Evolutionary conservation across 2,113 vertebrate genomes (phyloP), one percentile per base, ranked within the genome.

Genomic region (Noctilio leporinus): DNA sequence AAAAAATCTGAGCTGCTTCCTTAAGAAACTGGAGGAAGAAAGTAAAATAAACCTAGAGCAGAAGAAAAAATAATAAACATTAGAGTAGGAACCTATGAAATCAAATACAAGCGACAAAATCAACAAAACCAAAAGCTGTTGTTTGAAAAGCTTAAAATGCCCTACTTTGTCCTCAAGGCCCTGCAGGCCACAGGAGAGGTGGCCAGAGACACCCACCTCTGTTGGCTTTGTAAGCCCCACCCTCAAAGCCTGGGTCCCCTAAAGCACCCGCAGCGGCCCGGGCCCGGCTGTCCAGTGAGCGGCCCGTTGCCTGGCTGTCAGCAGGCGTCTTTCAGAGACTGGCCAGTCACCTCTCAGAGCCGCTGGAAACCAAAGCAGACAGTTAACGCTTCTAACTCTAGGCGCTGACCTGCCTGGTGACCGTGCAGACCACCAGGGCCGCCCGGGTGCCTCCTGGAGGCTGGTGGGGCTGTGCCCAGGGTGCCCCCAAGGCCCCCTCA

Each of bases 401-500:
- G 73, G 82, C 83, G 91, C 43, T 55, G n/a, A 81, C 70, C 90
- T 51, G 65, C 53, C 19, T 45, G 16, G 40, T 59, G 84, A 91
- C 82, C n/a, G 35, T 17, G 49, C 2, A 93, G 86, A 87, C 64
- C 57, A 57, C 64, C 35, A 24, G 12, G 55, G 22, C 35, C 2
- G 20, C 8, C 40, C 72, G n/a, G n/a, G 17, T 6, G 64, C n/a
- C n/a, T n/a, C 1, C 87, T 86, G 88, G 95, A 1, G 1, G 72
- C 19, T 65, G 8, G 82, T 62, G 75, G 95, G 88, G 80, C 62
- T 0, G 45, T 33, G 91, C 88, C 77, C 45, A 1, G 4, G 17
- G 92, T 89, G 90, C 95, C 97, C 86, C 38, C 91, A 83, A 22
- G 93, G 80, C 95, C 95, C 94, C 94, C 49, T 33, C 73, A 57